Evolutionary conservation across 2,888 invertebrate species (phyloP).

Genomic region (Xestobium rufovillosum): DNA sequence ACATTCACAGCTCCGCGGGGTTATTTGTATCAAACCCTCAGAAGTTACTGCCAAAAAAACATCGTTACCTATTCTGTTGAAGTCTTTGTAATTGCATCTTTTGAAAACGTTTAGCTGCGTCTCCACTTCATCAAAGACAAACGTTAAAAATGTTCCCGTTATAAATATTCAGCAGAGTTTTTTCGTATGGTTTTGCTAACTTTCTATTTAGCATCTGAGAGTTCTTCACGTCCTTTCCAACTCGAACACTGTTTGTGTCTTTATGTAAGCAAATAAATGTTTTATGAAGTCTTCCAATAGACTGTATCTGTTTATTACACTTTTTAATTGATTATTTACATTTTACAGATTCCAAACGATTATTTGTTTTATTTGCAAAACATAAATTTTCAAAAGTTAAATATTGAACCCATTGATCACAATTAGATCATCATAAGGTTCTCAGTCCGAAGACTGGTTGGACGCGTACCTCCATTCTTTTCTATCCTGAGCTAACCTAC

Average conservation of each 20-base stretch:
- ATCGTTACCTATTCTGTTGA: neutral
- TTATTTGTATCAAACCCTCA: conserved; percentile 1
- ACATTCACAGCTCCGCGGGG: conserved; percentile 1
- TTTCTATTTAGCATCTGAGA: conserved; percentile 2
- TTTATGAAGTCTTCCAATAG: no score
- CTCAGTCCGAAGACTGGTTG: no score
- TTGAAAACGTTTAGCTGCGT: conserved; percentile 2
- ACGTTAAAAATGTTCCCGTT: neutral
- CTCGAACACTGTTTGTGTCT: no score
- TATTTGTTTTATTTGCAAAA: conserved; percentile 5
- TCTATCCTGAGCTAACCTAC: no score
- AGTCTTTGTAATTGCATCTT: conserved; percentile 1
- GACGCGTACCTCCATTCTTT: no score
- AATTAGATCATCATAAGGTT: no score
- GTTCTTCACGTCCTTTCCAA: no score
- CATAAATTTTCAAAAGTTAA: neutral
- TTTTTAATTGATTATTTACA: conserved; percentile 6
- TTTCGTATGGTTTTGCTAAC: conserved; percentile 3
- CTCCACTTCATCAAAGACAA: neutral
- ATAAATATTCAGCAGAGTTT: conserved; percentile 1
- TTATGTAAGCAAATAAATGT: no score
- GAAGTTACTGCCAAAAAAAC: conserved; percentile 1
- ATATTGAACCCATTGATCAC: conserved; percentile 1
- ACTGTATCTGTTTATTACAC: conserved; percentile 6
- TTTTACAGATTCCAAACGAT: conserved; percentile 10